Evolutionary conservation across 2,888 invertebrate species (phyloP).

Genomic region (Tetranychus piercei): DNA sequence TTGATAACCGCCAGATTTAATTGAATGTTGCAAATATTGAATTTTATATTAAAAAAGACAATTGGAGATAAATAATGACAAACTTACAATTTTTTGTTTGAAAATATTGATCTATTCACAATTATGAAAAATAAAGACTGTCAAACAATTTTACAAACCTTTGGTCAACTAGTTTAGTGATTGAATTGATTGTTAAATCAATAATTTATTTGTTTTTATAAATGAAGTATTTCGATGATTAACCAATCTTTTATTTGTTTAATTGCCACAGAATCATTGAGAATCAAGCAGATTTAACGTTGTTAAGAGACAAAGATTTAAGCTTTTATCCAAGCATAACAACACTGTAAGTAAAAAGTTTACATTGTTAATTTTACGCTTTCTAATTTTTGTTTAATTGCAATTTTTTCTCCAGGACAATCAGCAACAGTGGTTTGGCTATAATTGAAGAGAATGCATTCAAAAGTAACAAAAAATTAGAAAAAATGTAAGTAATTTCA

Average conservation of each 20-base stretch:
- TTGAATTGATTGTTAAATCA: too few relatives aligned
- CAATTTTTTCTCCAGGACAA: neutral
- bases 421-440: neutral
- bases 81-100: neutral
- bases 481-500: constrained; percentile 8
- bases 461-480: constrained; percentile 1
- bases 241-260: too few relatives aligned
- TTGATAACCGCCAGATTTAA: too few relatives aligned
- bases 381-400: neutral
- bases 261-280: neutral
- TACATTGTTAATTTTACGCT: neutral
- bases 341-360: neutral
- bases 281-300: neutral
- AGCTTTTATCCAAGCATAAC: constrained; percentile 3
- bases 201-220: too few relatives aligned
- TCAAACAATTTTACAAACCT: too few relatives aligned
- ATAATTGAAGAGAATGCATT: constrained; percentile 10
- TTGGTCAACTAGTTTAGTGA: too few relatives aligned
- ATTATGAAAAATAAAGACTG: neutral
- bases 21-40: too few relatives aligned
- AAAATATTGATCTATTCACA: neutral
- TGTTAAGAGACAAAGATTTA: neutral
- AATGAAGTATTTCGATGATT: too few relatives aligned
- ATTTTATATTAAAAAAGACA: neutral
- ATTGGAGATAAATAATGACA: neutral